Base-by-base conservation (phyloP, 2,888 invertebrate genomes). In the Agonopterix arenella region DNA sequence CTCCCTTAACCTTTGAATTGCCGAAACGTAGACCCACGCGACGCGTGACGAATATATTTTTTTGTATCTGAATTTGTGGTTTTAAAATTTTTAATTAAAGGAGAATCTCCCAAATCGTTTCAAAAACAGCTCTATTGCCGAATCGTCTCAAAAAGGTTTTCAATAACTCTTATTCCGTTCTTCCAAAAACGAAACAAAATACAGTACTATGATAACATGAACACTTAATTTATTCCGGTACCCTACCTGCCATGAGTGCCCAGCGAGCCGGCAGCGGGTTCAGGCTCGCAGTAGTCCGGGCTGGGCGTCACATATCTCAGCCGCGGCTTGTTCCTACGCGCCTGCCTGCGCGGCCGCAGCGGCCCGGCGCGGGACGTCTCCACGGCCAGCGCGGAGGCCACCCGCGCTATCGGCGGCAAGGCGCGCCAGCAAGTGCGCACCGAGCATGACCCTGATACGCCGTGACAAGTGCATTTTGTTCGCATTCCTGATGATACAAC, bases 341-440 rank as follows among this genome's bases (percentile, higher is more conserved):
- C 64, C 58, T 78, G 63, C 9, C 76, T 66, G 2, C 62, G 88
- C 60, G 68, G 75, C 11, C 67, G 76, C 66, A 80, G 71, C 51
- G 77, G 79, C 55, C 81, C 81, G 49, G 85, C 85, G 57, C 81
- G 90, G 49, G 89, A 69, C 10, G 81, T 71, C 64, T 84, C 82
- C 43, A 64, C 71, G 42, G 80, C 81, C 52, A 84, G 76, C 59
- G 91, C 90, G 37, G 90, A 86, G 61, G 93, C 91, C 55, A 94
- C 92, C 83, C 67, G 91, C 78, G 76, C 92, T 85, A 72, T 93
- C 77, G 70, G 89, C 4, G 94, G 93, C 60, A 95, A 79, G 1
- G 94, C 91, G 61, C 92, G 91, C 95, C 95, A 96, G 73, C 95
- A 96, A 42, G 95, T 95, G 71, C 93, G 93, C 62, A 95, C 93